Evolutionary conservation across 2,888 invertebrate genomes (phyloP), one percentile per base, ranked within the genome.

Genomic region (Diarsia mendica): DNA sequence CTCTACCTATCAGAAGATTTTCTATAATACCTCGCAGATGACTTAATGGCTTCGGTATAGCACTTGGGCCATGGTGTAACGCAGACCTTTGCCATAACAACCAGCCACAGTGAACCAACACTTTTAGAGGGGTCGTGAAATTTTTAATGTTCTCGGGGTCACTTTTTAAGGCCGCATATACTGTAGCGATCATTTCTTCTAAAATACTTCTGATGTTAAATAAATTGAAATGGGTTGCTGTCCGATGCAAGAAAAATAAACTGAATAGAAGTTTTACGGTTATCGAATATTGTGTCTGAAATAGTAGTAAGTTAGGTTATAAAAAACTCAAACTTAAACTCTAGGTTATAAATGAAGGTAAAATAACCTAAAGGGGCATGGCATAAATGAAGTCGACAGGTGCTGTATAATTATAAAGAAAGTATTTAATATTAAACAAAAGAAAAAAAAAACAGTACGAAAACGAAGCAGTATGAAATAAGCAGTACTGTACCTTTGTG

Each of bases 61-160:
- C 66, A 75, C 88, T 90, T 91, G 83, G 75, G 82, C 89, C 89
- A 81, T 51, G 28, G 51, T 68, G 63, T 72, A 72, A 66, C 75
- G 66, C 87, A 91, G 92, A 92, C 91, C 92, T 91, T 91, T 92
- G 92, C 92, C 90, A 92, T 94, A 93, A 94, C 90, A 93, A 87
- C 93, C 89, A 87, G 91, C 89, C 92, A 94, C 92, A 94, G 91
- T 95, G 94, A 95, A 95, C 94, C 94, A 94, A 92, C 93, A 94
- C 94, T 94, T 95, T 95, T 94, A 95, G 93, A 91, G 91, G 79
- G 92, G 89, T 94, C 95, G 90, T 96, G 94, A 96, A 95, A 93
- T 89, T 93, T 94, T 96, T 96, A 93, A 95, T 92, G 94, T 89
- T 88, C 88, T 82, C 87, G 83, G 94, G 94, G 95, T 94, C 94